A percentile compares a stretch with the other conserved stretches of the same genome.
These are phyloP conservation scores for Troides helena DNA, from an alignment of 2,888 invertebrate genomes.

Conservation along the genomic window DNA sequence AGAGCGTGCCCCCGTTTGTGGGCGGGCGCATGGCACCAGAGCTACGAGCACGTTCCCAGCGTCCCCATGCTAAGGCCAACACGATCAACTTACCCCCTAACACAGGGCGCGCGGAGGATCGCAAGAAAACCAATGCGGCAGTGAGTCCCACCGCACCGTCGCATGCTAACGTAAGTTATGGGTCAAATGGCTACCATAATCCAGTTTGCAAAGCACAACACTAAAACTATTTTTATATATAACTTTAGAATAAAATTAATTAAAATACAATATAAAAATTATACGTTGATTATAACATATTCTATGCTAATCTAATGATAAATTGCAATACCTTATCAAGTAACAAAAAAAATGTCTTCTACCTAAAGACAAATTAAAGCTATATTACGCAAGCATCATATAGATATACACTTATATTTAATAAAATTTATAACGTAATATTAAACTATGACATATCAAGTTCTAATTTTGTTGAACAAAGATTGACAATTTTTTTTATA, in stretches of 20 bases:
- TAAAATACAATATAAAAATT: no score
- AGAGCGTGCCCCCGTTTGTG: constrained; percentile 67
- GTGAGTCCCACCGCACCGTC: constrained; percentile 68
- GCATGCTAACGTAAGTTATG: constrained; percentile 66
- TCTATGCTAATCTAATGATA: no score
- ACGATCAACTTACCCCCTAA: constrained; percentile 81
- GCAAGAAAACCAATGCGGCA: constrained; percentile 50
- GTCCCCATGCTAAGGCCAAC: constrained; percentile 77
- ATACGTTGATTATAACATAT: no score
- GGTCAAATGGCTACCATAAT: not conserved
- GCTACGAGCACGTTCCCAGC: constrained; percentile 59
- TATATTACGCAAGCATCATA: not conserved
- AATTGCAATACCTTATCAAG: not conserved
- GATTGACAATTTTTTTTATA: no score
- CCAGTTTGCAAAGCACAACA: not conserved
- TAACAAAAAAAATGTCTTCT: not conserved
- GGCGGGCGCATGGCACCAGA: constrained; percentile 61
- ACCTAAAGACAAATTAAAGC: not conserved
- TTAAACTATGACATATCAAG: no score
- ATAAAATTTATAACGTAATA: no score
- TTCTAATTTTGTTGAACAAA: no score
- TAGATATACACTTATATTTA: no score
- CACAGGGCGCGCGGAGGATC: constrained; percentile 57
- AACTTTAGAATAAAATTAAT: no score
- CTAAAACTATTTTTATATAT: no score